A percentile compares a stretch with the other conserved stretches of the same genome.
phyloP scores from a whole-genome alignment of 2,888 invertebrate genomes.

The Apotomis betuletana region DNA sequence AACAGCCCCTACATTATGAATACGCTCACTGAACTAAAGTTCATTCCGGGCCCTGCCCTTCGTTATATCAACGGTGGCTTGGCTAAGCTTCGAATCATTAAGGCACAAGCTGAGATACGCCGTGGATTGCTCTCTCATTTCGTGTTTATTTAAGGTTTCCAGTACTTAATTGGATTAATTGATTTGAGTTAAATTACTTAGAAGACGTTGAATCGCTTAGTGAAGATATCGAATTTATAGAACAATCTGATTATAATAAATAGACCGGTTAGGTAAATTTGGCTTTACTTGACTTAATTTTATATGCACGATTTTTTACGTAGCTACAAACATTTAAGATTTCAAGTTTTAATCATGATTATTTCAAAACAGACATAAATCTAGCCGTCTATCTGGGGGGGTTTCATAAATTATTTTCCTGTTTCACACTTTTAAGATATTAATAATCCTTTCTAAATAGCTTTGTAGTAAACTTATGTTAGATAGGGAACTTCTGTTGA shows the following conservation, averaged over 20 bases:
- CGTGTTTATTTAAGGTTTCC: slow-evolving; percentile 25
- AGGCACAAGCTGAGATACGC: slow-evolving; percentile 12
- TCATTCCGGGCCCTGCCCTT: slow-evolving; percentile 34
- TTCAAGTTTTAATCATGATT: too few relatives aligned
- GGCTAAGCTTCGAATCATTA: slow-evolving; percentile 26
- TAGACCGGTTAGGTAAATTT: too few relatives aligned
- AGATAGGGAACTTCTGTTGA: too few relatives aligned
- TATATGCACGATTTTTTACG: too few relatives aligned
- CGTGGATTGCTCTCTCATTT: slow-evolving; percentile 18
- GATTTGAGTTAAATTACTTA: slow-evolving; percentile 13
- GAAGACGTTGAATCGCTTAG: neutral
- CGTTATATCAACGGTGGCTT: slow-evolving; percentile 34
- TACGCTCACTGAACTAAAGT: slow-evolving; percentile 40
- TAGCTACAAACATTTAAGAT: too few relatives aligned
- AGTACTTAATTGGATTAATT: slow-evolving; percentile 10
- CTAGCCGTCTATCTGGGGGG: too few relatives aligned
- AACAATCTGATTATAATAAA: neutral
- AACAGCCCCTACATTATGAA: slow-evolving; percentile 47
- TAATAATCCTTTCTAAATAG: too few relatives aligned
- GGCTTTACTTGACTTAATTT: too few relatives aligned
- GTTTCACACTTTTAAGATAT: too few relatives aligned
- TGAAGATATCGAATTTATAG: neutral
- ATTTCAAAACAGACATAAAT: too few relatives aligned
- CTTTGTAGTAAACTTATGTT: too few relatives aligned
- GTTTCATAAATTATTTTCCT: too few relatives aligned